phyloP scores from a whole-genome alignment of 1,140 invertebrate species.

The Cheumatopsyche charites region DNA sequence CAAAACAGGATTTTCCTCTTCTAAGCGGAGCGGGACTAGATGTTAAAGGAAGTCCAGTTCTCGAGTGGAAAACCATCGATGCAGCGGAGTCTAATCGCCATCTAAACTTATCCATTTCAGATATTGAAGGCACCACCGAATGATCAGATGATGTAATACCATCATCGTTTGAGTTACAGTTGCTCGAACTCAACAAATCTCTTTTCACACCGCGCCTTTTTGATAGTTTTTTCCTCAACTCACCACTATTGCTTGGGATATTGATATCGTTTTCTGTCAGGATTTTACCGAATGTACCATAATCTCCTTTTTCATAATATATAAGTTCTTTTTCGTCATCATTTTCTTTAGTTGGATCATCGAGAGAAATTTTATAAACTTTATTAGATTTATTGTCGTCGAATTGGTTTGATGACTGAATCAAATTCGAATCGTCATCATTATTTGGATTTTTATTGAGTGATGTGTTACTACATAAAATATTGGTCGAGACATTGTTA shows the following conservation, averaged over 20 bases:
- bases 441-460: not conserved
- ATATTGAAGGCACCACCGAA: constrained; percentile 66
- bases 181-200: constrained; percentile 1
- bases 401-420: not conserved
- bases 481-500: no score
- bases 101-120: constrained; percentile 76
- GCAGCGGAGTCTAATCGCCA: constrained; percentile 78
- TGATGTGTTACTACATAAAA: no score
- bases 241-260: not conserved
- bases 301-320: constrained; percentile 58
- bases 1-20: constrained; percentile 78
- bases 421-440: not conserved
- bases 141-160: constrained; percentile 39
- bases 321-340: constrained; percentile 52
- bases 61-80: constrained; percentile 83
- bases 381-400: constrained; percentile 1
- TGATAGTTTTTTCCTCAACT: not conserved
- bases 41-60: constrained; percentile 82
- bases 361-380: not conserved
- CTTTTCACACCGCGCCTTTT: not conserved
- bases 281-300: constrained; percentile 53
- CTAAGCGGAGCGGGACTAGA: constrained; percentile 85
- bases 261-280: not conserved
- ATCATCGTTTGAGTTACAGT: not conserved
- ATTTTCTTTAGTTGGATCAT: not conserved